Evolutionary conservation across 2,113 vertebrate species (phyloP).

Genomic region (Conger conger): DNA sequence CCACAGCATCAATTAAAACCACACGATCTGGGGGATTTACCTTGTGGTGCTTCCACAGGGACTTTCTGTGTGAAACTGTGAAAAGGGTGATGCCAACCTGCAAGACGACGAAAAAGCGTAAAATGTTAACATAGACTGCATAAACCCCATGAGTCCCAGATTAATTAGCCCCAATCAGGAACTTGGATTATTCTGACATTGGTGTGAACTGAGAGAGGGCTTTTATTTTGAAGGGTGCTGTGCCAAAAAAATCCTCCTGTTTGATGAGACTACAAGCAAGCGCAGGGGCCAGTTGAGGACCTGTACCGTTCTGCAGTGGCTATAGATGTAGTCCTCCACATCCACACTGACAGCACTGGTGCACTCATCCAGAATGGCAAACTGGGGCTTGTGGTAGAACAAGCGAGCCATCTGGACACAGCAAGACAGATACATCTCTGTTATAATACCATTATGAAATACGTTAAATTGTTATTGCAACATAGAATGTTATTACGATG

Average conservation of each 20-base stretch:
- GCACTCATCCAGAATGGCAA: constrained; percentile 97
- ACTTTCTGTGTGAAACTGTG: constrained; percentile 96
- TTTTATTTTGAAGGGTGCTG: background rate
- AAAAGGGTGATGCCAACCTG: constrained; percentile 97
- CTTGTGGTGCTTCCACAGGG: constrained; percentile 95
- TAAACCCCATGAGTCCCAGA: background rate
- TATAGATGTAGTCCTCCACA: constrained; percentile 95
- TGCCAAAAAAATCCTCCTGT: background rate
- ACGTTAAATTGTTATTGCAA: background rate
- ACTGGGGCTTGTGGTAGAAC: constrained; percentile 98
- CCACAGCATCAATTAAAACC: background rate
- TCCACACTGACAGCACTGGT: constrained; percentile 98
- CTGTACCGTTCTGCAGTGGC: constrained; percentile 87
- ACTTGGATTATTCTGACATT: background rate
- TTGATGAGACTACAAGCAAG: background rate
- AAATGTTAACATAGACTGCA: background rate
- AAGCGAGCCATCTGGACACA: constrained; percentile 88
- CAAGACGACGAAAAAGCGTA: constrained; percentile 29
- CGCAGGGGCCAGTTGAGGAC: background rate
- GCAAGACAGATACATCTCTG: constrained; percentile 23
- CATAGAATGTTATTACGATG: background rate
- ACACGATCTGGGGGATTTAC: constrained; percentile 54
- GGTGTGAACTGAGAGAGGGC: background rate
- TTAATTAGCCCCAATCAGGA: background rate
- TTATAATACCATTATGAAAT: background rate